Percentiles rank a stretch among this genome's conserved stretches.
Evolutionary conservation across 2,113 vertebrate genomes (phyloP).

Genomic region (Zapornia atra): DNA sequence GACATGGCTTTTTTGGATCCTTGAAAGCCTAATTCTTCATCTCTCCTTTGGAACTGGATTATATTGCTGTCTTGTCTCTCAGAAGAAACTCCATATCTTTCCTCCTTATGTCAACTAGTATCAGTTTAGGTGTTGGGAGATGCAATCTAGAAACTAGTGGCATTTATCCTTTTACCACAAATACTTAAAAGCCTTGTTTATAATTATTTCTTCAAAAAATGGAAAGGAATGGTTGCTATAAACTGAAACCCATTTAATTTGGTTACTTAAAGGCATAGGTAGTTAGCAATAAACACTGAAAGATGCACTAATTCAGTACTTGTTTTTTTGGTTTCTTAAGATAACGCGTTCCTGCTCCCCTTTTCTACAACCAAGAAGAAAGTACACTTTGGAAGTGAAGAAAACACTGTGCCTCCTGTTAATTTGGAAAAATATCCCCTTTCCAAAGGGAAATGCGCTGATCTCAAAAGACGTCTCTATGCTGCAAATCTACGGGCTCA

Average conservation of each 20-base stretch:
- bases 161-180: neutral
- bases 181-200: neutral
- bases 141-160: neutral
- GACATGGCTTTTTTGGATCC: neutral
- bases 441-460: slow-evolving; percentile 54
- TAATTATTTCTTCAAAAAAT: neutral
- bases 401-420: slow-evolving; percentile 69
- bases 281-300: neutral
- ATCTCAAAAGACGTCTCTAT: slow-evolving; percentile 82
- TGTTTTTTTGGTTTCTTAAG: slow-evolving; percentile 65
- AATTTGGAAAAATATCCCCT: slow-evolving; percentile 42
- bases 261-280: neutral
- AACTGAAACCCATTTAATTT: neutral
- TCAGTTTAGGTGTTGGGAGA: neutral
- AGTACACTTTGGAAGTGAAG: slow-evolving; percentile 86
- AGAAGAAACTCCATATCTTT: neutral
- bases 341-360: slow-evolving; percentile 58
- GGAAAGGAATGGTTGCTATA: neutral
- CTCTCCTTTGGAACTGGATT: neutral
- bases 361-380: slow-evolving; percentile 83
- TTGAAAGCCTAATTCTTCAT: neutral
- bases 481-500: slow-evolving; percentile 81
- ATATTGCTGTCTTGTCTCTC: neutral
- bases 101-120: neutral
- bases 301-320: neutral